Percentiles rank a stretch among this genome's conserved stretches.
Evolutionary conservation across 2,113 vertebrate species (phyloP).

Genomic region (Perca schrenkii): DNA sequence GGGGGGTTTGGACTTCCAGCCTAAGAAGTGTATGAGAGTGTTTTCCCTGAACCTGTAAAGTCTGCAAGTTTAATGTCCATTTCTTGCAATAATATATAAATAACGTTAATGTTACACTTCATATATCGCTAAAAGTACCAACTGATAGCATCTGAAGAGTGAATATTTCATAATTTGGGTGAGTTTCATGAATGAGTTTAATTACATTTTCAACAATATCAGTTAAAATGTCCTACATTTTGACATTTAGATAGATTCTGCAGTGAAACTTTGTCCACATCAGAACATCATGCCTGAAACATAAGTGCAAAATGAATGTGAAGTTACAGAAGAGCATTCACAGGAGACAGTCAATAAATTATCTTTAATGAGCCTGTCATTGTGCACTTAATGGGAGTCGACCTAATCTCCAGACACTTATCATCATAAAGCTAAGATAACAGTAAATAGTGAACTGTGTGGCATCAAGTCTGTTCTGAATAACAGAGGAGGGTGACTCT

Average conservation of each 20-base stretch:
- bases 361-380: conserved; percentile 12
- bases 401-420: conserved; percentile 12
- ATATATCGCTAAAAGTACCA: not conserved
- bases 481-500: conserved; percentile 31
- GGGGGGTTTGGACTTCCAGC: not conserved
- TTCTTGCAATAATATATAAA: not conserved
- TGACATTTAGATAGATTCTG: not conserved
- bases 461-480: conserved; percentile 33
- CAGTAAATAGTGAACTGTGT: conserved; percentile 1
- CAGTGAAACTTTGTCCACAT: not conserved
- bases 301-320: not conserved
- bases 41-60: too few species aligned
- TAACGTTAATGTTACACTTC: not conserved
- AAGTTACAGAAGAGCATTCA: not conserved
- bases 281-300: not conserved
- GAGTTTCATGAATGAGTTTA: too few species aligned
- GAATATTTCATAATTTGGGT: not conserved
- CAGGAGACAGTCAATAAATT: not conserved
- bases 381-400: not conserved
- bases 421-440: conserved; percentile 22
- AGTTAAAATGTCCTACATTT: not conserved
- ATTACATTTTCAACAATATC: not conserved
- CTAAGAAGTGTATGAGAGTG: too few species aligned
- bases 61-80: not conserved
- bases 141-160: not conserved